Conservation (phyloP, 2,113 vertebrate genomes). For the Notothenia coriiceps region DNA sequence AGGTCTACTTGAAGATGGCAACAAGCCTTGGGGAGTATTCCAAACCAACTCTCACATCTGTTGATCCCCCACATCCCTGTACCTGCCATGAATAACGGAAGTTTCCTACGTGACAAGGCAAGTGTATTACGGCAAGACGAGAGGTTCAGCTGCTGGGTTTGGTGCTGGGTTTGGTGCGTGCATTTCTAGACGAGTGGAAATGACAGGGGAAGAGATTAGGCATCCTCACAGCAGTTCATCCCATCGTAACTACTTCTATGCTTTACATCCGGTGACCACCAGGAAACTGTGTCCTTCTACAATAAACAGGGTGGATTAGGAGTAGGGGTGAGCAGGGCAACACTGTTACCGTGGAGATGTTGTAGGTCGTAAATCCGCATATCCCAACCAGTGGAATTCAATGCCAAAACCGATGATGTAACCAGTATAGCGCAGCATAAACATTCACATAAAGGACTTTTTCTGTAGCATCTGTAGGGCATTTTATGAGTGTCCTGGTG, state of each 20-base stretch:
- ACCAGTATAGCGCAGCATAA: not conserved
- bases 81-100: constrained; percentile 63
- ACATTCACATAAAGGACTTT: not conserved
- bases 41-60: constrained; percentile 60
- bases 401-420: not conserved
- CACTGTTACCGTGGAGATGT: not conserved
- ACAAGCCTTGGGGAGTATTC: constrained; percentile 63
- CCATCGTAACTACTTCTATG: constrained; percentile 44
- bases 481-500: not conserved
- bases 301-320: constrained; percentile 15
- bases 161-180: constrained; percentile 25
- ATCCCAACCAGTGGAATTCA: not conserved
- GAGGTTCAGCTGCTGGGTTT: constrained; percentile 41
- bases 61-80: constrained; percentile 64
- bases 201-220: constrained; percentile 29
- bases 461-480: not conserved
- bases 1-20: constrained; percentile 65
- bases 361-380: not conserved
- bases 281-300: constrained; percentile 19
- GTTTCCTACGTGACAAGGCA: constrained; percentile 59
- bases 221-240: constrained; percentile 26
- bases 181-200: constrained; percentile 41
- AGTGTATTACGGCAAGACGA: constrained; percentile 53
- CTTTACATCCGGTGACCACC: constrained; percentile 37
- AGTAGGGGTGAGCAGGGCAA: not conserved